A percentile compares a stretch with the other conserved stretches of the same genome.
These are phyloP conservation scores for Allolobophora icterica DNA, from an alignment of 2,888 invertebrate genomes.

Conservation along the genomic window DNA sequence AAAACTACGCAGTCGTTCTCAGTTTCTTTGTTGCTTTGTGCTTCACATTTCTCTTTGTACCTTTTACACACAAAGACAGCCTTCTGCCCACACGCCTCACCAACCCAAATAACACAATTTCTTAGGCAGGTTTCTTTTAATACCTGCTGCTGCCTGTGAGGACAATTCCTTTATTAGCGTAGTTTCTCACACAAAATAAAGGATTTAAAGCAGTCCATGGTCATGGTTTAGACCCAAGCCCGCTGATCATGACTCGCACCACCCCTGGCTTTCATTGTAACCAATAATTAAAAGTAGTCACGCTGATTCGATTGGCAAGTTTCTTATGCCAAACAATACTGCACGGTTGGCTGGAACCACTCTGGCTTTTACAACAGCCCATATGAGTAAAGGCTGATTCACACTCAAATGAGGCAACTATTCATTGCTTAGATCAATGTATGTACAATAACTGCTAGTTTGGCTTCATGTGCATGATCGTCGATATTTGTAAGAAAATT, in stretches of 20 bases:
- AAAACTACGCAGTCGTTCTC: neutral
- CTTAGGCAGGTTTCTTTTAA: slow-evolving; percentile 7
- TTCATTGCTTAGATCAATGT: neutral
- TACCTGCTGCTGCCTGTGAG: neutral
- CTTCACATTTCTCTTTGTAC: slow-evolving; percentile 10
- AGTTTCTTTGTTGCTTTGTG: neutral
- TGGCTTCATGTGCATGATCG: neutral
- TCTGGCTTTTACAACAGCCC: too few species aligned
- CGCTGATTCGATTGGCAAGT: neutral
- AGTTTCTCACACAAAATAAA: slow-evolving; percentile 2
- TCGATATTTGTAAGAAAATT: too few species aligned
- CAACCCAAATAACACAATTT: neutral
- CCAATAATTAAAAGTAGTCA: slow-evolving; percentile 2
- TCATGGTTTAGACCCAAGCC: neutral
- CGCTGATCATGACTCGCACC: neutral
- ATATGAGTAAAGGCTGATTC: neutral
- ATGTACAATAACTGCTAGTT: neutral
- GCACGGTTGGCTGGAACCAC: neutral
- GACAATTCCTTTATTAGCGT: slow-evolving; percentile 17
- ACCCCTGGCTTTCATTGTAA: neutral
- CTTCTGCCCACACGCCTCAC: neutral
- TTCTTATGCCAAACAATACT: neutral
- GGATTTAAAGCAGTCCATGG: neutral
- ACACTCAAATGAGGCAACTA: neutral
- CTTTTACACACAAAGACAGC: neutral